Conservation (phyloP, 2,113 vertebrate genomes). For the Xenopus laevis region DNA sequence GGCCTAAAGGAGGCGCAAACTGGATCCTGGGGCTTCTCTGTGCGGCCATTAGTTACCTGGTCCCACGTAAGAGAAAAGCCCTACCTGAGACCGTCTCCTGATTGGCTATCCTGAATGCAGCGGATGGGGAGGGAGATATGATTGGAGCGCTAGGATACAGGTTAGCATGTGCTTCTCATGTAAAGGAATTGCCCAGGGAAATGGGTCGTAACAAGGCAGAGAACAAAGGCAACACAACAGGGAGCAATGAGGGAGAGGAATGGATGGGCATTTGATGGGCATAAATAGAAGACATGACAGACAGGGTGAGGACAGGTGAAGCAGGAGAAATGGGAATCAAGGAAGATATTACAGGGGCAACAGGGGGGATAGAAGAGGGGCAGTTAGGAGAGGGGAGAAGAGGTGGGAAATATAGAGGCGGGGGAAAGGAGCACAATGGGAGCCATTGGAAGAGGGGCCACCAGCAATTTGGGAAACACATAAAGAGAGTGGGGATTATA, state of each 20-base stretch:
- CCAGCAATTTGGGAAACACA: neutral
- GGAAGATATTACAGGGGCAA: neutral
- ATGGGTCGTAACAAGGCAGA: neutral
- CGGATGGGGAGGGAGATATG: slow-evolving; percentile 63
- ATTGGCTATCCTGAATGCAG: slow-evolving; percentile 66
- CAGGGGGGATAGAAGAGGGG: neutral
- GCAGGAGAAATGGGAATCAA: neutral
- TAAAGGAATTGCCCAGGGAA: too few species aligned
- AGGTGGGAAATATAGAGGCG: too few species aligned
- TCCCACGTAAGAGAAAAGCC: too few species aligned
- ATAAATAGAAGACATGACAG: too few species aligned
- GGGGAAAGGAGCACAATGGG: neutral
- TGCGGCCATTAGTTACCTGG: too few species aligned
- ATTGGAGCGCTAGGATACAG: slow-evolving; percentile 53
- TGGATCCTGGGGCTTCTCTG: too few species aligned
- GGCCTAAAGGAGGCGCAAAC: too few species aligned
- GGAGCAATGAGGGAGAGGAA: too few species aligned
- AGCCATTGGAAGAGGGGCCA: neutral
- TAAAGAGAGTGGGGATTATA: neutral
- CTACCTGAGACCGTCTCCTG: slow-evolving; percentile 61
- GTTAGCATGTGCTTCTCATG: neutral
- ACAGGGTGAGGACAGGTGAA: too few species aligned
- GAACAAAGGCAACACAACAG: neutral
- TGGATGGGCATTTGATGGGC: too few species aligned
- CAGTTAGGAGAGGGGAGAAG: too few species aligned